A percentile compares a stretch with the other conserved stretches of the same genome.
Conservation (phyloP, 2,888 invertebrate species). For the Tenthredo distinguenda region DNA sequence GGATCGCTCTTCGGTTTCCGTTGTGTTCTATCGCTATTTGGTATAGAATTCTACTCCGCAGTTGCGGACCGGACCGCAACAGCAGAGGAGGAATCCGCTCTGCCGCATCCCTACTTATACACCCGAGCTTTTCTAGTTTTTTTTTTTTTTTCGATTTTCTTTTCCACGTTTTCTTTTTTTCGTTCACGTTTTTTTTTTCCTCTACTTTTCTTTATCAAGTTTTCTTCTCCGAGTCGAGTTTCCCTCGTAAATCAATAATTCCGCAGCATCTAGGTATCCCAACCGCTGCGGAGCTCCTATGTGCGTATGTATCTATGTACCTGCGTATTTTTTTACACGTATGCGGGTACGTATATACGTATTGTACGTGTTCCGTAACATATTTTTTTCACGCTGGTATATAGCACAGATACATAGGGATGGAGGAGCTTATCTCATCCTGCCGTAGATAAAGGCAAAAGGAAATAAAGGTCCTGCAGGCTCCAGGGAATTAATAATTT, state of each 20-base stretch:
- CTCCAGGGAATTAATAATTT: background rate
- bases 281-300: no score
- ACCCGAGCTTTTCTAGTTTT: background rate
- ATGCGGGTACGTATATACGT: background rate
- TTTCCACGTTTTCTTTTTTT: background rate
- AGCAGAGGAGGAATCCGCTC: background rate
- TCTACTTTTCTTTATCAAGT: constrained; percentile 35
- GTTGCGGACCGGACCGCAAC: background rate
- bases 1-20: constrained; percentile 23
- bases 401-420: background rate
- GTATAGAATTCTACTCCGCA: constrained; percentile 11
- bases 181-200: background rate
- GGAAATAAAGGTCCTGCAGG: background rate
- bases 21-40: constrained; percentile 15
- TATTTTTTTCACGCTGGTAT: background rate
- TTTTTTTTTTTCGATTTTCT: background rate
- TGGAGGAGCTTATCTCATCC: background rate
- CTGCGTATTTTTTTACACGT: background rate
- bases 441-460: background rate
- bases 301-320: background rate
- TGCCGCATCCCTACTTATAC: background rate
- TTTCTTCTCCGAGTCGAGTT: background rate
- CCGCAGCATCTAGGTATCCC: constrained; percentile 9
- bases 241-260: constrained; percentile 36
- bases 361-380: background rate